A percentile compares a stretch with the other conserved stretches of the same genome.
Evolutionary conservation across 2,113 vertebrate genomes (phyloP).

Genomic region (Solea senegalensis): DNA sequence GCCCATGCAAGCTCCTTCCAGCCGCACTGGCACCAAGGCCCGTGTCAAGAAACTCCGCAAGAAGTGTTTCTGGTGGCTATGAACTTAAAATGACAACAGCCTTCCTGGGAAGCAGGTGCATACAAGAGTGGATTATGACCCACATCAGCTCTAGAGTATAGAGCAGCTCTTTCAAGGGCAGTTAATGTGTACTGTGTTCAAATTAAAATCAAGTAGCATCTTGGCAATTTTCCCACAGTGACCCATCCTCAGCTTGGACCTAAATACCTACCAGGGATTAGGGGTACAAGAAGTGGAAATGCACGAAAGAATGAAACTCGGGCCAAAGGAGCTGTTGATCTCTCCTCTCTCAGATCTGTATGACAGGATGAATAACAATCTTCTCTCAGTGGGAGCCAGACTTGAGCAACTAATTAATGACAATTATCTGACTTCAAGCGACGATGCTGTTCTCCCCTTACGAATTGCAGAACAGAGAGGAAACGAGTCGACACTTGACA

Average conservation of each 20-base stretch:
- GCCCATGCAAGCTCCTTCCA: constrained; percentile 23
- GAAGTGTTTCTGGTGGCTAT: constrained; percentile 99
- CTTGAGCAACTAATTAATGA: constrained; percentile 20
- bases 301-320: constrained; percentile 16
- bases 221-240: constrained; percentile 19
- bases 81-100: constrained; percentile 9
- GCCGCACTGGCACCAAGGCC: constrained; percentile 74
- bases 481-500: not conserved
- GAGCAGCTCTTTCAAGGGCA: constrained; percentile 3
- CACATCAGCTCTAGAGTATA: constrained; percentile 9
- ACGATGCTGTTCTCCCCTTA: constrained; percentile 14
- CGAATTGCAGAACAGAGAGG: constrained; percentile 10
- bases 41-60: constrained; percentile 93
- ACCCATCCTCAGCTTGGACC: constrained; percentile 5
- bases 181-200: constrained; percentile 1
- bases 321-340: constrained; percentile 26
- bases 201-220: constrained; percentile 4
- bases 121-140: constrained; percentile 8
- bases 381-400: not conserved
- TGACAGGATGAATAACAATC: not conserved
- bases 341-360: constrained; percentile 2
- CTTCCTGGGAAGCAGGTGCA: constrained; percentile 2
- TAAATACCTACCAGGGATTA: constrained; percentile 14
- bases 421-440: constrained; percentile 14
- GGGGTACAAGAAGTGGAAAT: not conserved